A percentile compares a stretch with the other conserved stretches of the same genome.
Evolutionary conservation across 2,113 vertebrate genomes (phyloP).

Genomic region (Coptodon bakossiorum): DNA sequence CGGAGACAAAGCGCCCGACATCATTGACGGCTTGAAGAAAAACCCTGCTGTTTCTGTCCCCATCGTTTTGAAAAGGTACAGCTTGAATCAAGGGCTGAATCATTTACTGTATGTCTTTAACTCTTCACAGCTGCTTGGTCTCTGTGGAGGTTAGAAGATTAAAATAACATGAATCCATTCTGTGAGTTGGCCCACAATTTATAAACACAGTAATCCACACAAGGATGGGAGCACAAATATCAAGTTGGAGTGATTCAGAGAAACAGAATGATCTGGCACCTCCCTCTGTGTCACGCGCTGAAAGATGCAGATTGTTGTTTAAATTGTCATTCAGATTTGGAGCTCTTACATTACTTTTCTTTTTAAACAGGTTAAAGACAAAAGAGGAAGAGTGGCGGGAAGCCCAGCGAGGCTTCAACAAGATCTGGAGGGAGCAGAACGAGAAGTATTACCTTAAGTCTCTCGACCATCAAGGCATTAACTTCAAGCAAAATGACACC

Average conservation of each 20-base stretch:
- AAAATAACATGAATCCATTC: neutral
- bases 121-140: neutral
- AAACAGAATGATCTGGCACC: neutral
- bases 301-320: neutral
- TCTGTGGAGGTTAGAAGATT: neutral
- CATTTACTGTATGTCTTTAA: neutral
- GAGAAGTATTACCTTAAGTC: slow-evolving; percentile 99
- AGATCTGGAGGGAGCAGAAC: slow-evolving; percentile 98
- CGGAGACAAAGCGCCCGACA: slow-evolving; percentile 92
- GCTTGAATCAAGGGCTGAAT: no score
- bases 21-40: slow-evolving; percentile 94
- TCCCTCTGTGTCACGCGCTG: neutral
- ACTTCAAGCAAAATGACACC: slow-evolving; percentile 99
- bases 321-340: neutral
- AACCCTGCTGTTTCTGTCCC: slow-evolving; percentile 90
- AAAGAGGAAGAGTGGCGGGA: slow-evolving; percentile 99
- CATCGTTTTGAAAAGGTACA: slow-evolving; percentile 92
- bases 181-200: neutral
- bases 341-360: neutral
- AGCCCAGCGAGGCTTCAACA: slow-evolving; percentile 97
- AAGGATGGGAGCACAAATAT: neutral
- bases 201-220: neutral
- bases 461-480: slow-evolving; percentile 97
- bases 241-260: neutral
- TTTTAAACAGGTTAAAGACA: slow-evolving; percentile 83